These are phyloP conservation scores for Casuarius casuarius DNA, from an alignment of 2,113 vertebrate species.

Conservation along the genomic window DNA sequence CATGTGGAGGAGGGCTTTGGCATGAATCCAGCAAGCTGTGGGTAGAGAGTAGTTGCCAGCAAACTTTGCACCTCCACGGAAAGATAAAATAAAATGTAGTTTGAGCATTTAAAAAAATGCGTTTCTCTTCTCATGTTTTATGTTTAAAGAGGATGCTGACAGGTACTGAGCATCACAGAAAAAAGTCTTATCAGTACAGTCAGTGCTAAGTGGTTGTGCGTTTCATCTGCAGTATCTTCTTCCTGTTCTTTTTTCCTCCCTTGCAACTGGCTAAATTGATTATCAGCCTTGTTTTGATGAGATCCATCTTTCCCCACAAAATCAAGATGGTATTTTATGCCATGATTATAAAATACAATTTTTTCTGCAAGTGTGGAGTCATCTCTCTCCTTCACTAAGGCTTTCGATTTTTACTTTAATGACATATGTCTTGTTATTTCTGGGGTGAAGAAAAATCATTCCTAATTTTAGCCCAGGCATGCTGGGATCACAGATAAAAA, in stretches of 20 bases:
- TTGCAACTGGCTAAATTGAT: not conserved
- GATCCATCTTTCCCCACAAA: not conserved
- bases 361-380: not conserved
- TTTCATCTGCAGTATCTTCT: slow-evolving; percentile 9
- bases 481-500: not conserved
- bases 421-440: slow-evolving; percentile 11
- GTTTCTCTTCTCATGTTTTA: not conserved
- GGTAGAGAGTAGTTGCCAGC: not conserved
- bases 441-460: slow-evolving; percentile 28
- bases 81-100: not conserved
- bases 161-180: not conserved
- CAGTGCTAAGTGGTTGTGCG: not conserved
- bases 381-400: not conserved
- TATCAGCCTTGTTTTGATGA: not conserved
- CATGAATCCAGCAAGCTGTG: not conserved
- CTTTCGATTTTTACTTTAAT: slow-evolving; percentile 28
- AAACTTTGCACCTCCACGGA: not conserved
- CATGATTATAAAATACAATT: not conserved
- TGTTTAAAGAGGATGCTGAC: not conserved
- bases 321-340: not conserved
- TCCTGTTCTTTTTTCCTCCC: not conserved
- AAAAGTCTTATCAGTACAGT: not conserved
- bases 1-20: not conserved
- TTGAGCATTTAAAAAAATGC: not conserved
- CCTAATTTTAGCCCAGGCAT: slow-evolving; percentile 36